Evolutionary conservation across 2,113 vertebrate genomes (phyloP), one percentile per base, ranked within the genome.

Genomic region (Engraulis encrasicolus): DNA sequence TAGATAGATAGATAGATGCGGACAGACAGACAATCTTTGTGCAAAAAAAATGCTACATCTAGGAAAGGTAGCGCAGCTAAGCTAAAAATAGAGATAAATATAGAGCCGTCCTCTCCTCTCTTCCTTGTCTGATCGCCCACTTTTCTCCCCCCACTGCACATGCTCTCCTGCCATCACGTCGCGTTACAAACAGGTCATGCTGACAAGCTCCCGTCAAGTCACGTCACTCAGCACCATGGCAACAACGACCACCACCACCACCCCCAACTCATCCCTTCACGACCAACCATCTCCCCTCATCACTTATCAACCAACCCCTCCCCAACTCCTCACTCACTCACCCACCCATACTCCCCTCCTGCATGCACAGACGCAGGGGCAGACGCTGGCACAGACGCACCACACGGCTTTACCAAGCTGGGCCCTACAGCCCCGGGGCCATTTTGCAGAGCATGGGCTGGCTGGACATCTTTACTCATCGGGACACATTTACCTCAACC

Each of bases 401-500:
- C 89, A 84, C 88, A 82, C 82, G 89, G 91, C 86, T 80, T 78
- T n/a, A 89, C 85, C 49, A 85, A 87, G 89, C 86, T 86, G 78
- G 31, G 89, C 82, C 81, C n/a, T n/a, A 61, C 6, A 74, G 66
- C 66, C 66, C 12, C 66, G 18, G 66, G 66, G 27, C 7, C 14
- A n/a, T n/a, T 12, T 74, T 74, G 79, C 78, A 15, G 40, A 83
- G 83, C 83, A 34, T 78, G 66, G 85, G 88, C 84, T 88, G 86
- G 88, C 84, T 88, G 86, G 88, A 91, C 90, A 87, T 89, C 90
- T 79, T 78, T 7, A 82, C 88, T 85, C 37, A 83, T 87, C 86
- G 83, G 92, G 87, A 89, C 91, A 91, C 88, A 49, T 90, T 90
- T 86, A 88, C 88, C 88, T 87, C 87, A 36, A 80, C 85, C 31